These are phyloP conservation scores for Pocillopora grandis DNA, from an alignment of 92 coral and sea anemone species.

Conservation along the genomic window DNA sequence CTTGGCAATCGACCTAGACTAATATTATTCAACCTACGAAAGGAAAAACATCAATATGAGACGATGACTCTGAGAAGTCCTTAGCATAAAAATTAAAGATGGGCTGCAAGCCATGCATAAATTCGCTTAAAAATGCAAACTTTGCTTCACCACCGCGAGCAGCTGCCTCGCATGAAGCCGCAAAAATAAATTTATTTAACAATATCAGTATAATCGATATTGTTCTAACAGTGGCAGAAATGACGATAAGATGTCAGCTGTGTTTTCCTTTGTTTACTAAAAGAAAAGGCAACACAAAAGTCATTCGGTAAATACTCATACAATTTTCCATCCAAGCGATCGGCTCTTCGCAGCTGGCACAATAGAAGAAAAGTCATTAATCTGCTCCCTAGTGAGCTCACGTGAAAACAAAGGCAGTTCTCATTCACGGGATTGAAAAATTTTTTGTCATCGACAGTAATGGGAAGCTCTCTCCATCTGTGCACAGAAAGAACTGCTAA, in stretches of 20 bases:
- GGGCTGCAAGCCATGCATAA: background rate
- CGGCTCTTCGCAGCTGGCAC: constrained; percentile 30
- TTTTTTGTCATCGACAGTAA: constrained; percentile 4
- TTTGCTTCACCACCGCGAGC: constrained; percentile 7
- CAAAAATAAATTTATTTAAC: constrained; percentile 41
- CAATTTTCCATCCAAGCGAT: constrained; percentile 33
- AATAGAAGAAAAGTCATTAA: constrained; percentile 35
- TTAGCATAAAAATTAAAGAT: background rate
- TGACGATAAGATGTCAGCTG: constrained; percentile 23
- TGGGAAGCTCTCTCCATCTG: background rate
- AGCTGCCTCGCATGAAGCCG: constrained; percentile 27
- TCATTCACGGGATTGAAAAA: background rate
- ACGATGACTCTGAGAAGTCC: background rate
- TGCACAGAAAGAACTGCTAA: constrained; percentile 3
- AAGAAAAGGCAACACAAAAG: constrained; percentile 26
- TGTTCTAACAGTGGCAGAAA: background rate
- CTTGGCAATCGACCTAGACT: background rate
- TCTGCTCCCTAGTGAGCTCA: constrained; percentile 23
- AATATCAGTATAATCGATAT: constrained; percentile 21
- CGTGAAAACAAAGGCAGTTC: constrained; percentile 23
- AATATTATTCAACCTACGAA: background rate
- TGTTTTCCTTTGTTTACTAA: constrained; percentile 21
- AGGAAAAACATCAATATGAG: background rate
- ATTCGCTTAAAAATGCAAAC: constrained; percentile 19
- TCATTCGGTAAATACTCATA: constrained; percentile 34